These are phyloP conservation scores for Zaprionus tsacasi DNA, from an alignment of 1,140 invertebrate species.

Conservation along the genomic window DNA sequence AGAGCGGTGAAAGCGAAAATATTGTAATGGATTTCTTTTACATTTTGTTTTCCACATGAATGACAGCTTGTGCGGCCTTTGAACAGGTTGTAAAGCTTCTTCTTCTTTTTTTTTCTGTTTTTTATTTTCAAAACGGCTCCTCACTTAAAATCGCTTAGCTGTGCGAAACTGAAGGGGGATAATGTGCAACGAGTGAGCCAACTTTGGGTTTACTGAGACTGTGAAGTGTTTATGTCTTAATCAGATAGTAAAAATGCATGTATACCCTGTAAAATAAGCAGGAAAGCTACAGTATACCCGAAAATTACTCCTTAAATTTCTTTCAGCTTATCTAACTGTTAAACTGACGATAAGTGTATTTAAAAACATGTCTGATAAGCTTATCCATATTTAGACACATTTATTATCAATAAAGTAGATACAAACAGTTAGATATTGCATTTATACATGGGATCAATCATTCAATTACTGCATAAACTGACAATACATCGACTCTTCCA, in stretches of 20 bases:
- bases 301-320: too few species aligned
- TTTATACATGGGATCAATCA: background rate
- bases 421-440: too few species aligned
- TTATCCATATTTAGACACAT: background rate
- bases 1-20: slow-evolving; percentile 73
- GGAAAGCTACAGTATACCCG: too few species aligned
- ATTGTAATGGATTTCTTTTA: slow-evolving; percentile 53
- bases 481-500: background rate
- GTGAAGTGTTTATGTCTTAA: slow-evolving; percentile 1
- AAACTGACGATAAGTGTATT: background rate
- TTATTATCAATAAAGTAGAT: background rate
- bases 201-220: background rate
- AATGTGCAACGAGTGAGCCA: background rate
- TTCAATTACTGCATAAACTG: background rate
- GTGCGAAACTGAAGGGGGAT: slow-evolving; percentile 17
- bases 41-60: slow-evolving; percentile 47
- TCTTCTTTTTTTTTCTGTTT: background rate
- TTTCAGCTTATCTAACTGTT: too few species aligned
- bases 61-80: slow-evolving; percentile 30
- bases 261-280: too few species aligned
- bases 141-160: background rate
- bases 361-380: background rate
- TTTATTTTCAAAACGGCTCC: background rate
- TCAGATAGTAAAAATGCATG: background rate
- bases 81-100: slow-evolving; percentile 44